Conservation (phyloP, 2,888 invertebrate species). For the Leptinotarsa tumamoca region DNA sequence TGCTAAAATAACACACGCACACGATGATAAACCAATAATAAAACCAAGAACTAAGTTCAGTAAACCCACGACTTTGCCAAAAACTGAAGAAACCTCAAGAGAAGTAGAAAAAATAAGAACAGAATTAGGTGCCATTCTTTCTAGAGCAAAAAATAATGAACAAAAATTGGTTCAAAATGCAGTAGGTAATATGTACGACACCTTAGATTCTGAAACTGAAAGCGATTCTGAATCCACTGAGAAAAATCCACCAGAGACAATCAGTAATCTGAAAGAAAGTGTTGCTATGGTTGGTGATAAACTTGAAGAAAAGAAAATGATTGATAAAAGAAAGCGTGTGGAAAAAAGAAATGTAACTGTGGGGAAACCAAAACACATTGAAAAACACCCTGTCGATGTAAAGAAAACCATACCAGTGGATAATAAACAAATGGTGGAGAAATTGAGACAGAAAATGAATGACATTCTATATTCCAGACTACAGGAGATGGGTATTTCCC, state of each 20-base stretch:
- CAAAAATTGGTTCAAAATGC: slow-evolving; percentile 21
- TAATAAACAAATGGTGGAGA: slow-evolving; percentile 26
- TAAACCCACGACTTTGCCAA: slow-evolving; percentile 32
- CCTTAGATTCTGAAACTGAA: slow-evolving; percentile 12
- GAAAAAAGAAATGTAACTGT: neutral
- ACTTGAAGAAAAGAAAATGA: neutral
- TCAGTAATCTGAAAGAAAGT: slow-evolving; percentile 1
- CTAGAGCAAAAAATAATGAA: neutral
- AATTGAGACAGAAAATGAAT: slow-evolving; percentile 36
- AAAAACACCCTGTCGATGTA: neutral
- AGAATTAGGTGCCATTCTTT: slow-evolving; percentile 35
- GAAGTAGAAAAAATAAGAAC: slow-evolving; percentile 33
- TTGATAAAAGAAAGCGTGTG: neutral
- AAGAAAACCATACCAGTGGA: neutral
- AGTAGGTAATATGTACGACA: neutral
- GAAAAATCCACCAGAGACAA: slow-evolving; percentile 6
- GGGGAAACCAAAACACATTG: neutral
- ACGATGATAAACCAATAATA: slow-evolving; percentile 42
- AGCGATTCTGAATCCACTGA: slow-evolving; percentile 12
- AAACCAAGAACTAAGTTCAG: slow-evolving; percentile 48
- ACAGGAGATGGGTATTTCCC: slow-evolving; percentile 73
- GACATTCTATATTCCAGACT: slow-evolving; percentile 56
- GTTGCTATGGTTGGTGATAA: neutral
- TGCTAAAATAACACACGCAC: neutral
- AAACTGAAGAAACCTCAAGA: slow-evolving; percentile 19